phyloP scores from a whole-genome alignment of 37 sponge, comb jelly and placozoan genomes.

The Oopsacas minuta region DNA sequence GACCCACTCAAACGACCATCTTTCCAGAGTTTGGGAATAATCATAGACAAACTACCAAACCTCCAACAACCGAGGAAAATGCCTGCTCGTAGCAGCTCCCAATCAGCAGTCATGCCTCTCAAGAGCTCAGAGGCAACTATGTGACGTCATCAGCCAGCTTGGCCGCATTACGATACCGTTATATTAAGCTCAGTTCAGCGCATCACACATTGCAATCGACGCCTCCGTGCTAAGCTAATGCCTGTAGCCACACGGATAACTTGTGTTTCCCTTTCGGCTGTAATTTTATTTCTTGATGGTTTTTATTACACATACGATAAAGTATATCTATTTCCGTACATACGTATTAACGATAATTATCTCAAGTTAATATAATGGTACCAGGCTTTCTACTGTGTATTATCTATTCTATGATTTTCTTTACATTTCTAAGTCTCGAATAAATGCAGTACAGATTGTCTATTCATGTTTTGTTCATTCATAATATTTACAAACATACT shows the following conservation, averaged over 20 bases:
- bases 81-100: background rate
- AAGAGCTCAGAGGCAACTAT: conserved; percentile 12
- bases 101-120: background rate
- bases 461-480: too few relatives aligned
- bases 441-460: background rate
- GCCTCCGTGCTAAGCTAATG: background rate
- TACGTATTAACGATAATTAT: background rate
- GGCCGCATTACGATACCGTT: too few relatives aligned
- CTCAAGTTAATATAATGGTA: background rate
- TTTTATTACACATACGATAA: background rate
- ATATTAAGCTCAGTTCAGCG: too few relatives aligned
- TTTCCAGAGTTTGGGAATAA: background rate
- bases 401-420: background rate
- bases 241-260: background rate
- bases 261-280: background rate
- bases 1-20: background rate
- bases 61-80: background rate
- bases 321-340: background rate
- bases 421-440: background rate
- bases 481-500: too few relatives aligned
- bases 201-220: background rate
- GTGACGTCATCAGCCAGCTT: background rate
- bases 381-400: background rate
- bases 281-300: conserved; percentile 13
- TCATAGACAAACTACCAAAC: background rate